Evolutionary conservation across 2,888 invertebrate species (phyloP), one percentile per base, ranked within the genome.

Genomic region (Hedychridium roseum): DNA sequence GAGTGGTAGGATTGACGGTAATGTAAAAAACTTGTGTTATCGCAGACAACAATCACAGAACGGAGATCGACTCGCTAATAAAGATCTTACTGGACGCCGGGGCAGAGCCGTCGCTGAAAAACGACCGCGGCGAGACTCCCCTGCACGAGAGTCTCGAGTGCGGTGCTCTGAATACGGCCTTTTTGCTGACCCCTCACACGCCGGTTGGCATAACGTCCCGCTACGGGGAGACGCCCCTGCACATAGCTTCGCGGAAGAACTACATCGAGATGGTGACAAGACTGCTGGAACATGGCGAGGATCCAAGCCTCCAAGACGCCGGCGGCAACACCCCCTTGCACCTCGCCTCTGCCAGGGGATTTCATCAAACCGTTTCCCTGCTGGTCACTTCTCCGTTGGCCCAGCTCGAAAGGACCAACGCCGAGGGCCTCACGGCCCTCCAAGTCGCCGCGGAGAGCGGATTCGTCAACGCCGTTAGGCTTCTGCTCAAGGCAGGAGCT

Each of bases 371-470:
- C 1, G 78, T 78, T 6, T 68, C 71, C 20, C 49, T 71, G 6
- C 58, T 80, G 34, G 66, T 78, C n/a, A 71, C 68, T 0, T 70
- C 68, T 5, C 68, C 70, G 1, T 57, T 73, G n/a, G 70, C 74
- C 1, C 71, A 76, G 26, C 54, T 80, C 23, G 74, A 77, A 37
- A 70, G 72, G 26, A 53, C 64, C 2, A 80, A 80, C 47, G 49
- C 66, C 6, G 74, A 77, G 2, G 76, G 76, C 1, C 54, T 73
- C 30, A 78, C 77, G 1, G 67, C 78, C 1, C 64, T 79, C 2
- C 77, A 78, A 50, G 72, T 78, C 2, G 79, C 79, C n/a, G 74
- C 78, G 5, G 78, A 78, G 43, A 79, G 79, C 46, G 76, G 78
- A 6, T 78, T 79, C 37, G 67, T 71, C 9, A 64, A 69, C 14